Base-by-base conservation (phyloP, 2,888 invertebrate species). In the Eucera pruinosa region DNA sequence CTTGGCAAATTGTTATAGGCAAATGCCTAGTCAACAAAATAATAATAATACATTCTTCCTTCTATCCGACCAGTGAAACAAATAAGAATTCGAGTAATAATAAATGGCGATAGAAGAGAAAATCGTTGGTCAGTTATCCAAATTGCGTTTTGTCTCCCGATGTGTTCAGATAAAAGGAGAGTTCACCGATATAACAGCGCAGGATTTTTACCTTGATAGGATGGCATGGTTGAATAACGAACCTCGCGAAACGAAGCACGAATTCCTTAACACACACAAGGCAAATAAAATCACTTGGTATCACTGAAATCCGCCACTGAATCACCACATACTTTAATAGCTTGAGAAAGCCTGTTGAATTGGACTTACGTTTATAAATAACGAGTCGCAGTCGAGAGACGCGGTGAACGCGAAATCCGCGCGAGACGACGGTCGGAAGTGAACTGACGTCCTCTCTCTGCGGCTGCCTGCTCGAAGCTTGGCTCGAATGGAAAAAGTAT, bases 201-300 rank as follows among this genome's bases (percentile, higher is more conserved):
- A 66, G 48, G 23, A 55, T 71, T 60, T 73, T 75, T 83, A 81
- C 81, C 84, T 83, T 60, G 80, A 41, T 5, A 43, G 36, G 30
- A 54, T 58, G 61, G 71, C 83, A 83, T 80, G 80, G 62, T 77
- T 73, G 83, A 68, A 39, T 52, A 80, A 78, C 58, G 71, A 62
- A 54, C 62, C 67, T 68, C 74, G 41, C 68, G 25, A 36, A 69
- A 55, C 33, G 58, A 54, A 54, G 71, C 65, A 55, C n/a, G n/a
- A n/a, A n/a, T 41, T 68, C 66, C 48, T 57, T 45, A 73, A 74
- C 18, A 78, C 67, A 57, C 57, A 20, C 9, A 1, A 9, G 20
- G 1, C 9, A 25, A n/a, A 45, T 41, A 3, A 33, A 20, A 70
- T 50, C 43, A 25, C 25, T n/a, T 20, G 43, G 58, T 69, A 78